Evolutionary conservation across 2,113 vertebrate genomes (phyloP).

Genomic region (Ceyx melanurus): DNA sequence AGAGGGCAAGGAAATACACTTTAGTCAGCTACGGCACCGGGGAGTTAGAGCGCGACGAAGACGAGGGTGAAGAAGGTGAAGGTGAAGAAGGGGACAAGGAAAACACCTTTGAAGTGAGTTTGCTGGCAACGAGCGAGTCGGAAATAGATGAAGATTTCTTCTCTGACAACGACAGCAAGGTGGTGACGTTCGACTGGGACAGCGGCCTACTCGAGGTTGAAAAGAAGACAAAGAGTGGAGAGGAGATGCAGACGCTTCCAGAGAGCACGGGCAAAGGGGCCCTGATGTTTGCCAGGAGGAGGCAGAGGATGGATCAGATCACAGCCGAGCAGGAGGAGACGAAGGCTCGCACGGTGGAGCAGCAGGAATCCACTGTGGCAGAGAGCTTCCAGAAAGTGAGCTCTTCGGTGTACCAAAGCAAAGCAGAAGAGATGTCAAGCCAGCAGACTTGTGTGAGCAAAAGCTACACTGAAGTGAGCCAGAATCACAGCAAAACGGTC

Average conservation of each 20-base stretch:
- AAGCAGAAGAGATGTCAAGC: conserved; percentile 42
- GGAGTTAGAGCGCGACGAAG: conserved; percentile 82
- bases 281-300: conserved; percentile 92
- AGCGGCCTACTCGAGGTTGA: conserved; percentile 88
- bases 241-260: conserved; percentile 88
- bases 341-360: conserved; percentile 70
- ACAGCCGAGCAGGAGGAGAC: conserved; percentile 90
- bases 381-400: conserved; percentile 69
- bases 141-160: conserved; percentile 86
- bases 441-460: conserved; percentile 69
- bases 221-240: conserved; percentile 77
- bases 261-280: conserved; percentile 94
- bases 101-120: conserved; percentile 80
- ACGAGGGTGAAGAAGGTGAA: conserved; percentile 77
- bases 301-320: conserved; percentile 93
- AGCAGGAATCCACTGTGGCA: conserved; percentile 20
- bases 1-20: conserved; percentile 93
- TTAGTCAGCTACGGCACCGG: conserved; percentile 98
- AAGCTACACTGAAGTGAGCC: conserved; percentile 82
- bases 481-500: conserved; percentile 53
- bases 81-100: conserved; percentile 78
- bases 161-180: conserved; percentile 75
- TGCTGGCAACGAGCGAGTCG: conserved; percentile 78
- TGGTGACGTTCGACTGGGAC: conserved; percentile 87
- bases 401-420: conserved; percentile 66